Evolutionary conservation across 2,113 vertebrate species (phyloP).

Genomic region (Dipodomys merriami): DNA sequence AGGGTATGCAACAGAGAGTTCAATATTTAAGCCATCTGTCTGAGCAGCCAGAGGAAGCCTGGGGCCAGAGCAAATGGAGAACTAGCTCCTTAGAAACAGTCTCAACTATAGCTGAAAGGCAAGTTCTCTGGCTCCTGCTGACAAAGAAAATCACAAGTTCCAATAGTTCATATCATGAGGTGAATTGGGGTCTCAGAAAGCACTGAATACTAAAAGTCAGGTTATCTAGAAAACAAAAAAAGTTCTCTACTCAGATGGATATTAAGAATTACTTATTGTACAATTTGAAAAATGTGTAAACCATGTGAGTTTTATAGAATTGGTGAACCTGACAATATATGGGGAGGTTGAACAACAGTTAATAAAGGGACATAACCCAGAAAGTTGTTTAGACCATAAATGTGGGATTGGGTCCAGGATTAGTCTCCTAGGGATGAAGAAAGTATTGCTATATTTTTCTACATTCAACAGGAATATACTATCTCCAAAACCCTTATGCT

Average conservation of each 20-base stretch:
- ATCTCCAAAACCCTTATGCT: neutral
- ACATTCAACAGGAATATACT: neutral
- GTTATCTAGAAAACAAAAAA: neutral
- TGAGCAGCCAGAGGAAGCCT: constrained; percentile 25
- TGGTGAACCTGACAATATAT: neutral
- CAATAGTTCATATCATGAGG: constrained; percentile 31
- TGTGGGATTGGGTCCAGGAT: neutral
- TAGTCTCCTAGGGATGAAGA: neutral
- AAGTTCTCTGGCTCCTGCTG: neutral
- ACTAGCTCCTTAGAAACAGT: neutral
- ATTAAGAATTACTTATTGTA: neutral
- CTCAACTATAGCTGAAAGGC: neutral
- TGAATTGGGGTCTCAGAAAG: constrained; percentile 35
- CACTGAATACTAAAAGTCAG: neutral
- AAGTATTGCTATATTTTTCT: neutral
- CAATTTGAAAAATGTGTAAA: constrained; percentile 12
- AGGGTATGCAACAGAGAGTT: neutral
- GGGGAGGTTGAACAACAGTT: neutral
- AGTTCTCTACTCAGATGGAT: neutral
- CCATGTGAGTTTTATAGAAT: neutral
- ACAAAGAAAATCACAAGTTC: neutral
- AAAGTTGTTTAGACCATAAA: neutral
- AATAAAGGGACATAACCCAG: neutral
- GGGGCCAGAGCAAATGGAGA: neutral
- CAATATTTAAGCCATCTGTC: constrained; percentile 61